These are phyloP conservation scores for Cirrhinus mrigala DNA, from an alignment of 2,797 vertebrate species.

Conservation along the genomic window DNA sequence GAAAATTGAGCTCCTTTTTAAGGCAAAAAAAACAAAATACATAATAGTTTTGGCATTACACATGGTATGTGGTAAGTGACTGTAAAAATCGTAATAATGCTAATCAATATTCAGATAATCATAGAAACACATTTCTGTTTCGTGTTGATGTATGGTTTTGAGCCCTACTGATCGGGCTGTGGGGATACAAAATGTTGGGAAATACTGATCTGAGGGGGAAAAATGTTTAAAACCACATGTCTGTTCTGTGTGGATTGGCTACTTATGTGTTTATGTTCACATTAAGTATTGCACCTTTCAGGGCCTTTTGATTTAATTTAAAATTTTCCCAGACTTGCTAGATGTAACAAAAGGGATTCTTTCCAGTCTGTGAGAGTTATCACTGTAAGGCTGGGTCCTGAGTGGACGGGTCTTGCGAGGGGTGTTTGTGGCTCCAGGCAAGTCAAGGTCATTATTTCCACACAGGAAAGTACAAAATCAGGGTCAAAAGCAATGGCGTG, in stretches of 20 bases:
- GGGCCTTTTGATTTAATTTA: constrained; percentile 4
- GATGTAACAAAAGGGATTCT: constrained; percentile 14
- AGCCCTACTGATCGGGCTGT: not conserved
- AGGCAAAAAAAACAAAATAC: not conserved
- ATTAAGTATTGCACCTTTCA: constrained; percentile 23
- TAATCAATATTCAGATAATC: not conserved
- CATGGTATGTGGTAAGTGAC: not conserved
- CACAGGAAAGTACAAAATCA: constrained; percentile 46
- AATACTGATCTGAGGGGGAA: not conserved
- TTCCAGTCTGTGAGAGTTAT: constrained; percentile 33
- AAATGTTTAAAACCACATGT: constrained; percentile 24
- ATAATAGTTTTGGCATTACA: not conserved
- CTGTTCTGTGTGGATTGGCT: constrained; percentile 24
- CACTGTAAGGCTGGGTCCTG: not conserved
- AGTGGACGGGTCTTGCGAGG: not conserved
- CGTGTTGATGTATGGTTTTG: not conserved
- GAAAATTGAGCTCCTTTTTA: not conserved
- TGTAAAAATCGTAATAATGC: not conserved
- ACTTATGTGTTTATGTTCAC: constrained; percentile 17
- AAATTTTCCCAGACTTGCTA: not conserved
- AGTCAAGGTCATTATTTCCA: constrained; percentile 51
- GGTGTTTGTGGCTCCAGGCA: constrained; percentile 33
- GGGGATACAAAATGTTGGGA: not conserved
- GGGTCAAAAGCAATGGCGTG: constrained; percentile 43
- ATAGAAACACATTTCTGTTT: not conserved